A percentile compares a stretch with the other conserved stretches of the same genome.
These are phyloP conservation scores for Coreius guichenoti DNA, from an alignment of 2,797 vertebrate genomes.

Conservation along the genomic window DNA sequence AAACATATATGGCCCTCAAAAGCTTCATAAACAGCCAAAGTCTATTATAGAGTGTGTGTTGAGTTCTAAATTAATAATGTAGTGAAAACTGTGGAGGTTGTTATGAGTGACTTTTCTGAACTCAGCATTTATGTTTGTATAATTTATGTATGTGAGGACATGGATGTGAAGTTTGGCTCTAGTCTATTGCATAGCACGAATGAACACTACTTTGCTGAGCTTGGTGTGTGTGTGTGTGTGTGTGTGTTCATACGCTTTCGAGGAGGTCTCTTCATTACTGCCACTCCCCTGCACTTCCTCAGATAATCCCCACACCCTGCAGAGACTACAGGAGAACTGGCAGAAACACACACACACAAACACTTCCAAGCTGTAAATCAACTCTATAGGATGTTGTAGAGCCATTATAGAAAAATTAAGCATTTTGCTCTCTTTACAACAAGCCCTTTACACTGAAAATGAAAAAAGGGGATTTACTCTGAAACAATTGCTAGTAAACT, in stretches of 20 bases:
- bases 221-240: slow-evolving; percentile 54
- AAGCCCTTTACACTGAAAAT: not conserved
- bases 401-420: not conserved
- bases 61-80: not conserved
- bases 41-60: not conserved
- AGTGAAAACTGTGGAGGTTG: not conserved
- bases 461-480: not conserved
- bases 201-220: slow-evolving; percentile 58
- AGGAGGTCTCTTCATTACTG: slow-evolving; percentile 76
- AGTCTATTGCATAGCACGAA: slow-evolving; percentile 74
- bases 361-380: slow-evolving; percentile 16
- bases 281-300: slow-evolving; percentile 83
- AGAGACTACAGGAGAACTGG: slow-evolving; percentile 62
- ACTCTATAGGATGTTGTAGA: slow-evolving; percentile 18
- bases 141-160: slow-evolving; percentile 14
- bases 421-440: not conserved
- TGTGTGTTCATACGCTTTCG: slow-evolving; percentile 51
- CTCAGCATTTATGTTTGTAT: not conserved
- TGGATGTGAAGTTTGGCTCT: slow-evolving; percentile 21
- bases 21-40: not conserved
- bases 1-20: not conserved
- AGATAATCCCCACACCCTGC: slow-evolving; percentile 79
- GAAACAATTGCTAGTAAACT: not conserved
- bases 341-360: slow-evolving; percentile 59
- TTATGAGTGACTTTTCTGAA: slow-evolving; percentile 5